Percentiles rank a stretch among this genome's conserved stretches.
Conservation (phyloP, 30 jellyfish, hydroid and myxozoan genomes). For the Aurelia sp. region DNA sequence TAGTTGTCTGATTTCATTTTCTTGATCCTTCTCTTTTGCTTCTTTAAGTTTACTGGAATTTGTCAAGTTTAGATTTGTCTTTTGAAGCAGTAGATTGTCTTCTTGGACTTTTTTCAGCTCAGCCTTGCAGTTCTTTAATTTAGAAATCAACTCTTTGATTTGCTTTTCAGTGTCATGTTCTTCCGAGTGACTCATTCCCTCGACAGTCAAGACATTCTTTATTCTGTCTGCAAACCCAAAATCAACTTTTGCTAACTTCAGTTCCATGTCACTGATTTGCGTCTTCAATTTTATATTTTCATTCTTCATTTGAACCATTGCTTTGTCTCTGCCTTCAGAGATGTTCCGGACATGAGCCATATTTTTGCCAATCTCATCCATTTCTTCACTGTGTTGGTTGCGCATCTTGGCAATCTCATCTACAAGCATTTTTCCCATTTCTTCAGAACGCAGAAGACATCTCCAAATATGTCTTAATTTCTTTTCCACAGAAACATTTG, state of each 20-base stretch:
- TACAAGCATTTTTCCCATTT: not conserved
- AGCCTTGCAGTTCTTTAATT: not conserved
- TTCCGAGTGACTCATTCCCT: not conserved
- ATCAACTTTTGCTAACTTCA: not conserved
- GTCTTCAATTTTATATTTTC: not conserved
- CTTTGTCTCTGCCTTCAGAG: conserved; percentile 8
- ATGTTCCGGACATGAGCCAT: conserved; percentile 21
- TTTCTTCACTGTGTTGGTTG: conserved; percentile 5
- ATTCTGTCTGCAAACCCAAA: not conserved
- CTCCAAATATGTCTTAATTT: conserved; percentile 21
- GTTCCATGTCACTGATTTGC: not conserved
- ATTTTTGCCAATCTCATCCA: conserved; percentile 19
- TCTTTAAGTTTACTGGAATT: not conserved
- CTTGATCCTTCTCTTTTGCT: not conserved
- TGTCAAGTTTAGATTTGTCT: not conserved
- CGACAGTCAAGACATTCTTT: conserved; percentile 12
- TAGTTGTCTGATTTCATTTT: not conserved
- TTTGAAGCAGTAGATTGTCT: not conserved
- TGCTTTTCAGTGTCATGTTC: not conserved
- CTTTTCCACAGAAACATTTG: not conserved
- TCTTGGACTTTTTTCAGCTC: not conserved
- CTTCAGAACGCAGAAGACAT: conserved; percentile 15
- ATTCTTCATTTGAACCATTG: not conserved
- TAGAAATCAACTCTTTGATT: not conserved
- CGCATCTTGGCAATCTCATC: conserved; percentile 9